Evolutionary conservation across 2,113 vertebrate genomes (phyloP).

Genomic region (Dermatemys mawii): DNA sequence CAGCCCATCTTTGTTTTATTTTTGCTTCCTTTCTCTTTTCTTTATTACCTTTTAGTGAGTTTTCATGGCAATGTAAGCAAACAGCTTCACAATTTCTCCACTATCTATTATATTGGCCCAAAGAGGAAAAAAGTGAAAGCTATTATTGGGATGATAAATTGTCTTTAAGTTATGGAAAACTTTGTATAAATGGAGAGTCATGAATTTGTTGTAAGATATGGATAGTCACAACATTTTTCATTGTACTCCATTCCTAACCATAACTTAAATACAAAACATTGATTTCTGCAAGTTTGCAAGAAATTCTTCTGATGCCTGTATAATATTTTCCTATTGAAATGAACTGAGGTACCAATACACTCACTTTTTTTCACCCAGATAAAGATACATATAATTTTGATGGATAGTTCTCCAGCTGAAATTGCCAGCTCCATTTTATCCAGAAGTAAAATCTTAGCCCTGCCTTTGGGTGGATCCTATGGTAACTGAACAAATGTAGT

Average conservation of each 20-base stretch:
- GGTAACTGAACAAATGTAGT: background rate
- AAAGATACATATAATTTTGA: background rate
- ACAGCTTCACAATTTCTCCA: background rate
- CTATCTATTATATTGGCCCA: background rate
- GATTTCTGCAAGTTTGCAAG: background rate
- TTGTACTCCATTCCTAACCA: background rate
- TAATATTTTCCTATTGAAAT: background rate
- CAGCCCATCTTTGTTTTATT: background rate
- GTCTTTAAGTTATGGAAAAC: background rate
- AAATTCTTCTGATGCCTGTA: background rate
- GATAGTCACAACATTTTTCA: background rate
- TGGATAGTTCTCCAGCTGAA: background rate
- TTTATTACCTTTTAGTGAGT: background rate
- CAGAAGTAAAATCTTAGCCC: background rate
- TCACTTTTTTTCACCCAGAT: background rate
- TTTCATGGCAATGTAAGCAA: background rate
- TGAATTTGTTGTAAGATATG: background rate
- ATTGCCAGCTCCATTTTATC: background rate
- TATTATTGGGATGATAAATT: fast-evolving
- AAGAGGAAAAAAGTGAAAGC: background rate
- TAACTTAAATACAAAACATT: background rate
- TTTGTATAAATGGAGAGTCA: background rate
- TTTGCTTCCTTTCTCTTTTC: background rate
- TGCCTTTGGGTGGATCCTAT: background rate
- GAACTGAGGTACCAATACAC: background rate